These are phyloP conservation scores for Rhopalosiphum nymphaeae DNA, from an alignment of 2,888 invertebrate species.

Conservation along the genomic window DNA sequence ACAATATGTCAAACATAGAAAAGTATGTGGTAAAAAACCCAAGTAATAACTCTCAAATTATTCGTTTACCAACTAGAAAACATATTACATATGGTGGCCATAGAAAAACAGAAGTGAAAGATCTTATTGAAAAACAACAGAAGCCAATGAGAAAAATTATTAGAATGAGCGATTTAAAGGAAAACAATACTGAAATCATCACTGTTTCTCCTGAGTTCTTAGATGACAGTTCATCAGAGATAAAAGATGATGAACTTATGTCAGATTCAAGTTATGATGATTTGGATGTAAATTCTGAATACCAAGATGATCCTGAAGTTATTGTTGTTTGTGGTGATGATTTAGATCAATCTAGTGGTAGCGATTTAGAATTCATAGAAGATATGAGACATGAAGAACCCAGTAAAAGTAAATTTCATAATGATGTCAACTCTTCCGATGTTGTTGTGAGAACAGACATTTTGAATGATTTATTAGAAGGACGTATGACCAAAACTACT, in stretches of 20 bases:
- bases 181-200: conserved; percentile 59
- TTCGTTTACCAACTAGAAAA: conserved; percentile 6
- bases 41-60: conserved; percentile 4
- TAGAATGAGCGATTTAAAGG: conserved; percentile 50
- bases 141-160: conserved; percentile 35
- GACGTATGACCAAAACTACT: conserved; percentile 57
- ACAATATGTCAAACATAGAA: conserved; percentile 4
- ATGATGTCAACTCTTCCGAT: conserved; percentile 46
- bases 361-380: conserved; percentile 50
- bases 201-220: conserved; percentile 59
- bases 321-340: conserved; percentile 55
- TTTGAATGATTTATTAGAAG: conserved; percentile 58
- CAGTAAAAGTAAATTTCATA: conserved; percentile 37
- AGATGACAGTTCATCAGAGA: conserved; percentile 30
- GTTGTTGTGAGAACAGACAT: conserved; percentile 55
- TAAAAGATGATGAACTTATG: conserved; percentile 15
- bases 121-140: conserved; percentile 26
- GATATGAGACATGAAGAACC: conserved; percentile 8
- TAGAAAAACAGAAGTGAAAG: background rate
- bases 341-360: conserved; percentile 44
- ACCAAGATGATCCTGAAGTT: conserved; percentile 54
- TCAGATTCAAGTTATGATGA: conserved; percentile 52
- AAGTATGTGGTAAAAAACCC: conserved; percentile 17
- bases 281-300: conserved; percentile 2
- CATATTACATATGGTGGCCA: conserved; percentile 1